Evolutionary conservation across 2,888 invertebrate genomes (phyloP), one percentile per base, ranked within the genome.

Genomic region (Cosmia trapezina): DNA sequence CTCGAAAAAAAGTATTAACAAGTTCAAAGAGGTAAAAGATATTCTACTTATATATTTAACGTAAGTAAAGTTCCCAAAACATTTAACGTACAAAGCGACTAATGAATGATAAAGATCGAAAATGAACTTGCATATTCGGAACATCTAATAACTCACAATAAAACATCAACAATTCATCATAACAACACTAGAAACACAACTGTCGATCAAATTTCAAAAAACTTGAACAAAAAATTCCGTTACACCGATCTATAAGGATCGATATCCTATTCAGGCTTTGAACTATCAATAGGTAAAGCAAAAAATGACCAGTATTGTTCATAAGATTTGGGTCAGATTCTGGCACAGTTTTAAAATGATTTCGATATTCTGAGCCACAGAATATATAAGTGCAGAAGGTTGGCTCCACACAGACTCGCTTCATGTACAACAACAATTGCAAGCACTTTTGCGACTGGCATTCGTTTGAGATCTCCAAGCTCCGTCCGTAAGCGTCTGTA

Each of bases 241-340:
- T 85, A 85, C 51, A 74, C 37, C 56, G 54, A 75, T 80, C 57
- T 65, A 53, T 70, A 80, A 82, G 80, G 86, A 86, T 80, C 56
- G 53, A 72, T 80, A 80, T 78, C 82, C 75, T 63, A 80, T 78
- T 83, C 60, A 75, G 49, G 66, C 41, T 67, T 60, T 51, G 69
- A 64, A 66, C 47, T 61, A 83, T 84, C 80, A 70, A 72, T 76
- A n/a, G 71, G 54, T 56, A 22, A 54, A 65, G 81, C 74, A 86
- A 87, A 86, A 86, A 87, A 78, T 75, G 43, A 79, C 70, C 81
- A 73, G 85, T 87, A 86, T 86, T 86, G 87, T 87, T 83, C 74
- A 74, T 17, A 43, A 73, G 59, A 85, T 86, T 83, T 85, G 64
- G 86, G 86, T 81, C 72, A 81, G 76, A 81, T 71, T 80, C 64